These are phyloP conservation scores for Argya squamiceps DNA, from an alignment of 2,797 vertebrate genomes.

Conservation along the genomic window DNA sequence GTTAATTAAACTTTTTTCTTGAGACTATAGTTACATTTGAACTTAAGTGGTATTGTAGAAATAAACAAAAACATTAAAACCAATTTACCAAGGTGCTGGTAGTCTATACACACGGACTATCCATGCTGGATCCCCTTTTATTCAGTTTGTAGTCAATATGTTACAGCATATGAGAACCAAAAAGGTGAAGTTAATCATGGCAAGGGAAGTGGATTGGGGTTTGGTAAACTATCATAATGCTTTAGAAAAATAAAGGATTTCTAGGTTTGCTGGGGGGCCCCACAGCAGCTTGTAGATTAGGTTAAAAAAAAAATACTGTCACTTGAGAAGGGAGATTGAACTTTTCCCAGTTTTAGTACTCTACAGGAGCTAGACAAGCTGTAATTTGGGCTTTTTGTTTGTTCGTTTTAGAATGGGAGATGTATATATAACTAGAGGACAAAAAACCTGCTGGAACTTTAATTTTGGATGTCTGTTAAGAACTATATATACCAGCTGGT, in stretches of 20 bases:
- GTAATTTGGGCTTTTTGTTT: not conserved
- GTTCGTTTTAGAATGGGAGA: not conserved
- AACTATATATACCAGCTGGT: not conserved
- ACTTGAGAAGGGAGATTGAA: not conserved
- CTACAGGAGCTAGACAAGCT: not conserved
- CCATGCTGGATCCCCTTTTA: not conserved
- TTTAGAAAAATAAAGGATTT: not conserved
- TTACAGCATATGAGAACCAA: not conserved
- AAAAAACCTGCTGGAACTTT: not conserved
- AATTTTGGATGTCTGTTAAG: not conserved
- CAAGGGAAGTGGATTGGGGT: not conserved
- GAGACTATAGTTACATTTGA: not conserved
- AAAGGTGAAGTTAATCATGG: not conserved
- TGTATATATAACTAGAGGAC: not conserved
- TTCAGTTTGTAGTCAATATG: not conserved
- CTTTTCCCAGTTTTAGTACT: not conserved
- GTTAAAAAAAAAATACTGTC: not conserved
- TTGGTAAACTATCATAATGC: not conserved
- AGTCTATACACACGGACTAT: accelerated
- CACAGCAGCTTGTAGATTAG: accelerated
- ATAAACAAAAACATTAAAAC: not conserved
- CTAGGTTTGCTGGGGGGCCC: not conserved
- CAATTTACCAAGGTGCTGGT: not conserved
- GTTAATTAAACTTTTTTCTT: not conserved
- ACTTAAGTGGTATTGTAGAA: not conserved